Evolutionary conservation across 2,797 vertebrate species (phyloP).

Genomic region (Rhabdomys pumilio): DNA sequence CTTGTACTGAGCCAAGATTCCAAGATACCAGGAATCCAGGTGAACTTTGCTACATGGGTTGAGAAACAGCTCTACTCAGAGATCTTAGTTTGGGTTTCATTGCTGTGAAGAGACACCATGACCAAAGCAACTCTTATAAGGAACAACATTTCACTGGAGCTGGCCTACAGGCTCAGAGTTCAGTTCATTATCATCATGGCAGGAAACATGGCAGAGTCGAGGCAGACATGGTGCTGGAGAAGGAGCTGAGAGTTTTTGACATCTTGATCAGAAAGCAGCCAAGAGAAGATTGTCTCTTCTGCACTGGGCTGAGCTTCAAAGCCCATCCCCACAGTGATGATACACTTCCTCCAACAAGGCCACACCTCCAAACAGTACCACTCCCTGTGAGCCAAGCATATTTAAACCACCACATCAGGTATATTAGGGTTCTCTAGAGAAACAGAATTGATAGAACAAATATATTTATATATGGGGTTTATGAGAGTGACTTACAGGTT

Average conservation of each 20-base stretch:
- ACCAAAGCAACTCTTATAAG: neutral
- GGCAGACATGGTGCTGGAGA: no score
- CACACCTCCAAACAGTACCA: neutral
- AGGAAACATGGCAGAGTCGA: no score
- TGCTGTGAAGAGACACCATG: neutral
- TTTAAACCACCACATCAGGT: neutral
- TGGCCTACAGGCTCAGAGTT: no score
- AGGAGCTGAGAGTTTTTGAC: no score
- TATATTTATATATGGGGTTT: neutral
- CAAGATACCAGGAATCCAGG: neutral
- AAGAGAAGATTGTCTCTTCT: no score
- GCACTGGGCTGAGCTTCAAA: no score
- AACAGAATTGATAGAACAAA: neutral
- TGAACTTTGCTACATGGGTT: neutral
- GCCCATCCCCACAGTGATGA: no score
- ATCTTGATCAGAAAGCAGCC: no score
- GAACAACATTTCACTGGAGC: neutral
- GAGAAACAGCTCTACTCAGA: neutral
- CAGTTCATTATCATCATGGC: no score
- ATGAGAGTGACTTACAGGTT: neutral
- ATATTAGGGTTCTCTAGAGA: neutral
- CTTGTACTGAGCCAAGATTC: constrained; percentile 11
- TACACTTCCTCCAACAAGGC: no score
- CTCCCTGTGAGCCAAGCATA: neutral
- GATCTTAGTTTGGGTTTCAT: neutral